Base-by-base conservation (phyloP, 1,140 invertebrate species). In the Goniozus legneri region DNA sequence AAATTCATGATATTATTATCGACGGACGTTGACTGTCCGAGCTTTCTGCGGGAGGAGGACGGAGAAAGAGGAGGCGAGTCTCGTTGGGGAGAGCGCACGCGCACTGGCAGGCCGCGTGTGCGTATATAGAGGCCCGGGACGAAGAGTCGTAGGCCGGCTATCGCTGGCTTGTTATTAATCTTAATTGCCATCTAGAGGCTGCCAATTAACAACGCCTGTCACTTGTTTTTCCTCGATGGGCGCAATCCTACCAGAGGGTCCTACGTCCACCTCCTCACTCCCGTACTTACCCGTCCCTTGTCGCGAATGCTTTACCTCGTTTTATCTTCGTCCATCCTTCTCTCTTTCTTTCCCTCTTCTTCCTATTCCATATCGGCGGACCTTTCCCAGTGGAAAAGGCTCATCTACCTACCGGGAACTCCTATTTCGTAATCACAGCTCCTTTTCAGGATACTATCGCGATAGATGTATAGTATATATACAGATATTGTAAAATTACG, bases 191-290 rank as follows among this genome's bases (percentile, higher is more conserved):
- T 71, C 65, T 67, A 60, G 59, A 68, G 58, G 47, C 57, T 67
- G 67, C 65, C 65, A 71, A 71, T 71, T 71, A 69, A 69, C 67
- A 66, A 69, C 65, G 65, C 65, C 65, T 69, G 67, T 71, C 67
- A 70, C 44, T 62, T 54, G 47, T 58, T 62, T 58, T 62, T 55
- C 33, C 33, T 41, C 50, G 38, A 19, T 24, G 30, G 21, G 33
- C 37, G 48, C 56, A 44, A 55, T 52, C 34, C 44, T 16, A 7
- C 3, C 22, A 44, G 42, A 43, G 39, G 34, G 43, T 42, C 40
- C 40, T 36, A 30, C 27, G 14, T 37, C 22, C 34, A 22, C 44
- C 10, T 2, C 4, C 14, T 8, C 4, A 14, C 14, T 14, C 3
- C 10, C 8, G 14, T 3, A 16, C 1, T 10, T 14, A n/a, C 1